phyloP scores from a whole-genome alignment of 2,888 invertebrate genomes.

The Parochlus steinenii region DNA sequence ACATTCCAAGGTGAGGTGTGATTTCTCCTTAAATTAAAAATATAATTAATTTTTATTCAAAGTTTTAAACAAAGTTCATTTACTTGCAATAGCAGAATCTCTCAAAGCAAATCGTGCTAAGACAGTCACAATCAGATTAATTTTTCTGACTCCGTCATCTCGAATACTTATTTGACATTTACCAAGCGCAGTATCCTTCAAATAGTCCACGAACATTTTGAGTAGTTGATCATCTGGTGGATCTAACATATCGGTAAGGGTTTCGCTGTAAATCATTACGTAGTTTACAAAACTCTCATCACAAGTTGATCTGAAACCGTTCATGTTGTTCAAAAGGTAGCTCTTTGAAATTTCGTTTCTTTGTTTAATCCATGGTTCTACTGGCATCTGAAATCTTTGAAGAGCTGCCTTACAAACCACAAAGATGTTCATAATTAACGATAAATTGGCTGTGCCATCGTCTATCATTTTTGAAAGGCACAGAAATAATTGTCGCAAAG shows the following conservation, averaged over 20 bases:
- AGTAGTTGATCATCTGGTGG: conserved; percentile 2
- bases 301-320: neutral
- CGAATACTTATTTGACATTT: neutral
- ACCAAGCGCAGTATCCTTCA: neutral
- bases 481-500: neutral
- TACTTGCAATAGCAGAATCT: conserved; percentile 9
- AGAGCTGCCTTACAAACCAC: conserved; percentile 1
- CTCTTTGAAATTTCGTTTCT: neutral
- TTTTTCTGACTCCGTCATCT: conserved; percentile 3
- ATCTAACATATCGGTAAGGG: conserved; percentile 3
- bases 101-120: conserved; percentile 9
- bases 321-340: neutral
- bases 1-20: conserved; percentile 6
- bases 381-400: no score
- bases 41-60: no score
- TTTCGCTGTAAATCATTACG: conserved; percentile 9
- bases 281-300: conserved; percentile 5
- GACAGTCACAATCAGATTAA: conserved; percentile 2
- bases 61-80: no score
- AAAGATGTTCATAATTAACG: conserved; percentile 1
- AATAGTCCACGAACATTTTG: conserved; percentile 1
- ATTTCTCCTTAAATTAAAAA: no score
- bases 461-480: neutral
- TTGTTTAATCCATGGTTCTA: no score
- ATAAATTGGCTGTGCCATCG: conserved; percentile 1